Percentiles rank a stretch among this genome's conserved stretches.
These are phyloP conservation scores for Chrysotoxum bicinctum DNA, from an alignment of 2,888 invertebrate genomes.

Conservation along the genomic window DNA sequence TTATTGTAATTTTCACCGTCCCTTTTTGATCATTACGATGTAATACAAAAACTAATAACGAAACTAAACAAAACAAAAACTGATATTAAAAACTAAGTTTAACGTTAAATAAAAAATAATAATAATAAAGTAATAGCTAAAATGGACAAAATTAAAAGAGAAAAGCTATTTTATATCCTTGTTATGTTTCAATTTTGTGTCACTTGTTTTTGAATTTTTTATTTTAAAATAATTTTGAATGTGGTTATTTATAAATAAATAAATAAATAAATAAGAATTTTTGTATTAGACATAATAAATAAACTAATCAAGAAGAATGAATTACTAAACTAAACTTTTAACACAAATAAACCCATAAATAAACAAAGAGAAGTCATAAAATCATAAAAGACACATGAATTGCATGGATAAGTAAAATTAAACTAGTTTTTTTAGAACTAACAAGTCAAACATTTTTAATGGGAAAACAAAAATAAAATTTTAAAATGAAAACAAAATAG, in stretches of 20 bases:
- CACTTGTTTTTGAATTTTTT: constrained; percentile 29
- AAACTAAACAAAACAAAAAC: constrained; percentile 38
- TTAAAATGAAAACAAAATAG: constrained; percentile 34
- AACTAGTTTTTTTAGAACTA: constrained; percentile 59
- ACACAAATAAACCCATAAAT: constrained; percentile 8
- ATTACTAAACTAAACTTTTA: constrained; percentile 43
- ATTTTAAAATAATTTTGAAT: constrained; percentile 17
- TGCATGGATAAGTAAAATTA: constrained; percentile 44
- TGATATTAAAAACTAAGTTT: constrained; percentile 63
- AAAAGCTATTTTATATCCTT: constrained; percentile 56
- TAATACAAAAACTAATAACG: constrained; percentile 66
- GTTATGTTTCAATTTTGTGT: constrained; percentile 54
- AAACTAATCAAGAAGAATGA: constrained; percentile 19
- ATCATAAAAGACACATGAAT: constrained; percentile 45
- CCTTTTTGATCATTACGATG: constrained; percentile 78
- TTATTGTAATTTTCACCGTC: constrained; percentile 82
- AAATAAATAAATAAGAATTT: constrained; percentile 15
- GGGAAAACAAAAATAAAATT: constrained; percentile 42
- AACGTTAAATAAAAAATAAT: constrained; percentile 12
- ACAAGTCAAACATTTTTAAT: constrained; percentile 69
- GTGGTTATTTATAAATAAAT: constrained; percentile 11
- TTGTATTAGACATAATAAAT: constrained; percentile 13
- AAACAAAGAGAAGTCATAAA: constrained; percentile 20
- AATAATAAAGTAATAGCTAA: constrained; percentile 27
- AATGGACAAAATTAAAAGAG: constrained; percentile 19